Conservation (phyloP, 2,888 invertebrate species). For the Apodemia mormo region DNA sequence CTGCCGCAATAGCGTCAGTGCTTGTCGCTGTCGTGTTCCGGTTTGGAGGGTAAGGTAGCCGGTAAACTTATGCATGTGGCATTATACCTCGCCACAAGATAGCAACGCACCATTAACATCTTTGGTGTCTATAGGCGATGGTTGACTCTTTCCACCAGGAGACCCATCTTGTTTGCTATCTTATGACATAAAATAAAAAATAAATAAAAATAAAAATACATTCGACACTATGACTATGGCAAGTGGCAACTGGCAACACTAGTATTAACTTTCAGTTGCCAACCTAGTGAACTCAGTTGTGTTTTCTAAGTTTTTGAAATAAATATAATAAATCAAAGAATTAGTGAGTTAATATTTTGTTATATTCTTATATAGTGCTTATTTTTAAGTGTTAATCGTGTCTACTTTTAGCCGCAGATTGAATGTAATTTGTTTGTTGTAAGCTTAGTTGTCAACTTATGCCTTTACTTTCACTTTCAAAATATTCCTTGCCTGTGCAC, state of each 20-base stretch:
- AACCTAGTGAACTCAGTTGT: slow-evolving; percentile 24
- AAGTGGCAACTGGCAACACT: background rate
- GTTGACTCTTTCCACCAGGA: no score
- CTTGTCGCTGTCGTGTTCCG: no score
- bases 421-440: slow-evolving; percentile 25
- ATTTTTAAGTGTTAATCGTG: background rate
- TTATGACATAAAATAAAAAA: no score
- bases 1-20: no score
- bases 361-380: slow-evolving; percentile 10
- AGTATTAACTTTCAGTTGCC: slow-evolving; percentile 17
- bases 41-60: no score
- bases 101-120: no score
- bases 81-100: no score
- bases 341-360: slow-evolving; percentile 21
- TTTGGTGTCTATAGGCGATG: no score
- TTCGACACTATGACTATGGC: no score
- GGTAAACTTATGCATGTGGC: no score
- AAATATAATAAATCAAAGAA: slow-evolving; percentile 24
- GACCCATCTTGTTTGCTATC: no score
- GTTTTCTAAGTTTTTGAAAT: slow-evolving; percentile 29
- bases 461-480: slow-evolving; percentile 42
- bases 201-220: no score
- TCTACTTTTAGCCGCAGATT: slow-evolving; percentile 7
- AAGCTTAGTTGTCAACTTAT: slow-evolving; percentile 39
- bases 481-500: slow-evolving; percentile 33